A percentile compares a stretch with the other conserved stretches of the same genome.
These are phyloP conservation scores for Microtus ochrogaster DNA, from an alignment of 2,113 vertebrate genomes.

Conservation along the genomic window DNA sequence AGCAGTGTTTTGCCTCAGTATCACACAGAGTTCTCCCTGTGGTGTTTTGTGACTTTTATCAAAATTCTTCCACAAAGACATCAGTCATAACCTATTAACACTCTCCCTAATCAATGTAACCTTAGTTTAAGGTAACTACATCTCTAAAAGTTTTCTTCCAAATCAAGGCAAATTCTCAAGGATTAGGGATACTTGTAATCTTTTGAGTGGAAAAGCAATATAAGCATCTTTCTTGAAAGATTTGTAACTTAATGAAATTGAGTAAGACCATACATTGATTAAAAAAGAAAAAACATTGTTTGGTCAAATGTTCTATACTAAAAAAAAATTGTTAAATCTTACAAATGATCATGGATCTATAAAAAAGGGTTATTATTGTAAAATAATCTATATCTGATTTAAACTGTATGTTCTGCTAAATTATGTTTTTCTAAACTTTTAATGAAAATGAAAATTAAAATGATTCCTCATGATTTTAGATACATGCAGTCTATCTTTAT, in stretches of 20 bases:
- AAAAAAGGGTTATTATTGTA: neutral
- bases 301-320: neutral
- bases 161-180: neutral
- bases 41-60: neutral
- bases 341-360: neutral
- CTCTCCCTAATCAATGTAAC: neutral
- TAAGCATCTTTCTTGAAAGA: neutral
- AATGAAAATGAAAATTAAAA: neutral
- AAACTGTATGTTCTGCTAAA: slow-evolving; percentile 19
- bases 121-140: neutral
- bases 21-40: neutral
- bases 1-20: neutral
- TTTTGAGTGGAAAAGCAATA: neutral
- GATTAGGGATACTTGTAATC: neutral
- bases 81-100: neutral
- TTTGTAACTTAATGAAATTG: neutral
- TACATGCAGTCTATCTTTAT: neutral
- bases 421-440: neutral
- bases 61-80: neutral
- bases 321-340: slow-evolving; percentile 41
- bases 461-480: neutral
- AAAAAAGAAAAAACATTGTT: neutral
- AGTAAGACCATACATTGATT: neutral
- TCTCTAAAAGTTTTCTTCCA: neutral
- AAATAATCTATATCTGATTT: slow-evolving; percentile 49